These are phyloP conservation scores for Troides helena DNA, from an alignment of 2,888 invertebrate genomes.

Conservation along the genomic window DNA sequence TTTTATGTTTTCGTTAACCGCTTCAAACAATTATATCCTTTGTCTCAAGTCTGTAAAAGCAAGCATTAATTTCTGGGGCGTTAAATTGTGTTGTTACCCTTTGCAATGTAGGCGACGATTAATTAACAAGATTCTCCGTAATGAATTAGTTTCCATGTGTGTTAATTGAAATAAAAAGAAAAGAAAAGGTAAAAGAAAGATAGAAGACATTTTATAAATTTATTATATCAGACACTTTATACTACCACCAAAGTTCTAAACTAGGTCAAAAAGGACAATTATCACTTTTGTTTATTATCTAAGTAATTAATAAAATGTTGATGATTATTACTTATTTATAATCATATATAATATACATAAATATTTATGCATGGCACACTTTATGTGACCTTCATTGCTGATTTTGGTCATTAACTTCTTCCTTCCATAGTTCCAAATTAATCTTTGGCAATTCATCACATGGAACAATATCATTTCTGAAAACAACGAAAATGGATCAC, in stretches of 20 bases:
- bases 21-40: neutral
- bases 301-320: too few relatives aligned
- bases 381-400: neutral
- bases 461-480: constrained; percentile 17
- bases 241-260: too few relatives aligned
- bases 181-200: too few relatives aligned
- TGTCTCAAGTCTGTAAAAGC: neutral
- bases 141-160: neutral
- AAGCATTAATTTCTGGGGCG: neutral
- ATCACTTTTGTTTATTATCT: too few relatives aligned
- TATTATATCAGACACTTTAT: too few relatives aligned
- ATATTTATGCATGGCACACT: too few relatives aligned
- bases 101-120: neutral
- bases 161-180: neutral
- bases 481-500: constrained; percentile 3
- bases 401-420: neutral
- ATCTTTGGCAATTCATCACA: constrained; percentile 14
- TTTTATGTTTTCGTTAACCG: neutral
- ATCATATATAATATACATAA: too few relatives aligned
- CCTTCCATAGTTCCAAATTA: constrained; percentile 20
- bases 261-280: too few relatives aligned
- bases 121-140: neutral
- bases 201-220: neutral
- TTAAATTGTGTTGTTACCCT: neutral
- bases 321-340: too few relatives aligned